A percentile compares a stretch with the other conserved stretches of the same genome.
These are phyloP conservation scores for Sebastes wilsoni DNA, from an alignment of 2,797 vertebrate species.

Conservation along the genomic window DNA sequence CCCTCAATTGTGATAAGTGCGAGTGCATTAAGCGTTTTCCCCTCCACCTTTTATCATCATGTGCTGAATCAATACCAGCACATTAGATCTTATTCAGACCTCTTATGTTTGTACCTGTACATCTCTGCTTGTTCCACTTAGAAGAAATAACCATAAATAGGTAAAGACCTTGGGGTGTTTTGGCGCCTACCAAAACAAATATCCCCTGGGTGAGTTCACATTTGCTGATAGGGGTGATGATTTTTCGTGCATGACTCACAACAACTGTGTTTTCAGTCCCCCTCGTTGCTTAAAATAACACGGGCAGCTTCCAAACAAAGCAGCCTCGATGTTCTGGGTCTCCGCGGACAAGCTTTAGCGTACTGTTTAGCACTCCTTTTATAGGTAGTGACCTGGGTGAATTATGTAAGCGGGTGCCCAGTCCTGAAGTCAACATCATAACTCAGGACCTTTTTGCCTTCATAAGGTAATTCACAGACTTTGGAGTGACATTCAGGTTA, in stretches of 20 bases:
- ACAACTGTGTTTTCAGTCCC: constrained; percentile 55
- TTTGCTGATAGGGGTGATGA: constrained; percentile 60
- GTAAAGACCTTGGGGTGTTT: constrained; percentile 20
- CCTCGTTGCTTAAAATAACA: constrained; percentile 75
- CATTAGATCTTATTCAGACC: background rate
- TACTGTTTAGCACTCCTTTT: constrained; percentile 76
- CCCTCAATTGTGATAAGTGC: background rate
- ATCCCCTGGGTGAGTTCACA: constrained; percentile 36
- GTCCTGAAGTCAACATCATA: constrained; percentile 64
- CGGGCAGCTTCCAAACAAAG: constrained; percentile 76
- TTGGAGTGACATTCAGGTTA: constrained; percentile 27
- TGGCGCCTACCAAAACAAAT: constrained; percentile 38
- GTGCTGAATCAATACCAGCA: background rate
- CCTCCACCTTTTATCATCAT: background rate
- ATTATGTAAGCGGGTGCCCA: constrained; percentile 68
- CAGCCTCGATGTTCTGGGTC: constrained; percentile 64
- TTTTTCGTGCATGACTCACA: constrained; percentile 75
- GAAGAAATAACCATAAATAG: constrained; percentile 62
- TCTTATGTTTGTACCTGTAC: background rate
- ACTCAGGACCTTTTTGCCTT: constrained; percentile 56
- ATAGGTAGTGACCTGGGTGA: constrained; percentile 77
- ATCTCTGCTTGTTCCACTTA: background rate
- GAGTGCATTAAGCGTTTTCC: background rate
- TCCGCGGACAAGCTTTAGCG: constrained; percentile 52
- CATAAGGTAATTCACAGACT: constrained; percentile 62